Percentiles rank a stretch among this genome's conserved stretches.
Conservation (phyloP, 2,888 invertebrate species). For the Pollenia amentaria region DNA sequence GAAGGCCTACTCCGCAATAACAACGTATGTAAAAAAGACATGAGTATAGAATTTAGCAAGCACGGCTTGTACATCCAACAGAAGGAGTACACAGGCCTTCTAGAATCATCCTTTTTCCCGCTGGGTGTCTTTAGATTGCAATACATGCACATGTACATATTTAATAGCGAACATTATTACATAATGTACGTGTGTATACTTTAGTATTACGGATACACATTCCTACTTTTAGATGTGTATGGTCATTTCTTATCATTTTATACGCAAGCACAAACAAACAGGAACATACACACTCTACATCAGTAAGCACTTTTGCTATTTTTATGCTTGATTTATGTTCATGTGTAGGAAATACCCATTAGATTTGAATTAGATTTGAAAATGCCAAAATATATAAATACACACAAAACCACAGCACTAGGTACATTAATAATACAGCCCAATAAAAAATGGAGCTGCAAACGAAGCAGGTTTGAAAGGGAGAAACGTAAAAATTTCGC, state of each 20-base stretch:
- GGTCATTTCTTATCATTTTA: constrained; percentile 56
- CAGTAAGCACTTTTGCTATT: constrained; percentile 52
- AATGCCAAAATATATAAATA: constrained; percentile 5
- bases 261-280: not conserved
- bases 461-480: too few species aligned
- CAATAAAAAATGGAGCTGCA: not conserved
- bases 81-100: too few species aligned
- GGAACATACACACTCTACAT: not conserved
- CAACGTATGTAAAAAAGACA: too few species aligned
- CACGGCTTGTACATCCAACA: too few species aligned
- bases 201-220: constrained; percentile 31
- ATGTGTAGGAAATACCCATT: constrained; percentile 45
- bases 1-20: too few species aligned
- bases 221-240: constrained; percentile 35
- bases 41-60: too few species aligned
- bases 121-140: not conserved
- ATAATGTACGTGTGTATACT: not conserved
- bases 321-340: constrained; percentile 60
- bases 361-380: constrained; percentile 46
- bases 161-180: not conserved
- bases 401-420: not conserved
- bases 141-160: not conserved
- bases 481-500: too few species aligned
- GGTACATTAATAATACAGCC: not conserved
- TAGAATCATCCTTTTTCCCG: too few species aligned